phyloP scores from a whole-genome alignment of 2,888 invertebrate genomes.

The Diaphora mendica region DNA sequence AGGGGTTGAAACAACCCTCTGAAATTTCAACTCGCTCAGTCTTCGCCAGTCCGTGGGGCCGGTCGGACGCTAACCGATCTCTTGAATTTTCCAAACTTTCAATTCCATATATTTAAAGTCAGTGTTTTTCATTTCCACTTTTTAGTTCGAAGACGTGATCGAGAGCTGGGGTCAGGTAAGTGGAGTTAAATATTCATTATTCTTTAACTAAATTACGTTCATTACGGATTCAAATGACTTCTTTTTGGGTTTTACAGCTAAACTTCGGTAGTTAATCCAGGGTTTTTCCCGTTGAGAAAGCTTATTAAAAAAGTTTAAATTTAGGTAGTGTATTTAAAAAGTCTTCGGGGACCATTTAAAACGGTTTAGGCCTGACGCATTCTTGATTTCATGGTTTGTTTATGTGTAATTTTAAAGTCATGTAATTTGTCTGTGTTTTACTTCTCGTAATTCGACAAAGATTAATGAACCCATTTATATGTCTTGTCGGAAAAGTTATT shows the following conservation, averaged over 20 bases:
- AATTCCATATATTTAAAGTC: constrained; percentile 54
- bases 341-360: constrained; percentile 62
- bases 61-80: constrained; percentile 50
- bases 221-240: constrained; percentile 59
- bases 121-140: constrained; percentile 56
- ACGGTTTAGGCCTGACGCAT: constrained; percentile 32
- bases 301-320: constrained; percentile 79
- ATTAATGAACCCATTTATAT: constrained; percentile 22
- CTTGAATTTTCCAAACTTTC: constrained; percentile 50
- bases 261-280: constrained; percentile 73
- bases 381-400: constrained; percentile 38
- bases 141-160: constrained; percentile 46
- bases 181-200: constrained; percentile 59
- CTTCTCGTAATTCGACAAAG: constrained; percentile 20
- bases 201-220: constrained; percentile 43
- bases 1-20: constrained; percentile 60
- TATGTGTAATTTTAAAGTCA: constrained; percentile 28
- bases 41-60: constrained; percentile 54
- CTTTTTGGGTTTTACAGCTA: constrained; percentile 63
- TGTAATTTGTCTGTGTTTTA: constrained; percentile 31
- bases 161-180: constrained; percentile 54
- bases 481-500: constrained; percentile 14
- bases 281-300: constrained; percentile 53
- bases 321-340: constrained; percentile 65
- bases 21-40: constrained; percentile 56